These are phyloP conservation scores for Cloeon dipterum DNA, from an alignment of 2,888 invertebrate species.

Conservation along the genomic window DNA sequence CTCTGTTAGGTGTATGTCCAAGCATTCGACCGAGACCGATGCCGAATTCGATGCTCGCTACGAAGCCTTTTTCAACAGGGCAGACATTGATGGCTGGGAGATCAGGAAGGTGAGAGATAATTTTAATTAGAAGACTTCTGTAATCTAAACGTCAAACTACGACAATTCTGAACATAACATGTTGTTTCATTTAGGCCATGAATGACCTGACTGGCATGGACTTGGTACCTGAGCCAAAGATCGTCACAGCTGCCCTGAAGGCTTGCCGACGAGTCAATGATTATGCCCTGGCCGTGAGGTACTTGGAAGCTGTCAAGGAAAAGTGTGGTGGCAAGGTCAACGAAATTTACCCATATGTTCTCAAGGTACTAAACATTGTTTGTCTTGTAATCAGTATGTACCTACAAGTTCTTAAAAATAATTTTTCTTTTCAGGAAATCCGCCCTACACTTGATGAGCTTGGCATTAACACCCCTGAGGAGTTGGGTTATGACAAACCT, in stretches of 20 bases:
- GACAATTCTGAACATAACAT: too few relatives aligned
- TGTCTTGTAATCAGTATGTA: too few relatives aligned
- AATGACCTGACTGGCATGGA: constrained; percentile 77
- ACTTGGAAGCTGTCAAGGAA: constrained; percentile 73
- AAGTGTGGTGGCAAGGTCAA: constrained; percentile 57
- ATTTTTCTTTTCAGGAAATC: too few relatives aligned
- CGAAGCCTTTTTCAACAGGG: constrained; percentile 60
- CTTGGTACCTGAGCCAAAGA: constrained; percentile 75
- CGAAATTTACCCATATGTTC: constrained; percentile 66
- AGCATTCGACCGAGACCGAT: constrained; percentile 34
- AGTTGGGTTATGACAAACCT: constrained; percentile 91
- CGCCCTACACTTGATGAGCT: constrained; percentile 79
- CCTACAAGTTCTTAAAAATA: too few relatives aligned
- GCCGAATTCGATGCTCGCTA: constrained; percentile 71
- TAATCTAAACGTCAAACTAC: background rate
- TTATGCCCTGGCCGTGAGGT: constrained; percentile 75
- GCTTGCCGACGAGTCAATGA: constrained; percentile 91
- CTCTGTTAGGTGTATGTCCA: constrained; percentile 11
- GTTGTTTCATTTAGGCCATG: constrained; percentile 44
- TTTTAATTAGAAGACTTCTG: constrained; percentile 6
- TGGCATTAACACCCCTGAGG: constrained; percentile 82
- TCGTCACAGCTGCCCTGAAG: constrained; percentile 62
- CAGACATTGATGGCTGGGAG: constrained; percentile 87
- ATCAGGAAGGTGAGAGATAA: constrained; percentile 38
- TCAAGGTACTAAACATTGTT: constrained; percentile 21